phyloP scores from a whole-genome alignment of 2,797 vertebrate species.

The Pseudocheirus occidentalis region DNA sequence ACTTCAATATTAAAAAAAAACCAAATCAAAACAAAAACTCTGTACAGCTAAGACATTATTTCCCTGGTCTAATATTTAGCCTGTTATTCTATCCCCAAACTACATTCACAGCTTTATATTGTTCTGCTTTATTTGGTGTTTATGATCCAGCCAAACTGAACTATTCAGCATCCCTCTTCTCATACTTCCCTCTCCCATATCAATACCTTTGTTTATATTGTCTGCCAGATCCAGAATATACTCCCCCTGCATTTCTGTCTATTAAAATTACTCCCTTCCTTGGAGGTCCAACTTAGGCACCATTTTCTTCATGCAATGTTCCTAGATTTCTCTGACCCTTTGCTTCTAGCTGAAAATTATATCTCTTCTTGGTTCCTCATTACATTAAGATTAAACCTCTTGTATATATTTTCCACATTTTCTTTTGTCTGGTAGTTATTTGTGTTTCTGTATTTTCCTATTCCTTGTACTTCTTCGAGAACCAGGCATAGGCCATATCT shows the following conservation, averaged over 20 bases:
- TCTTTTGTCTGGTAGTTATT: neutral
- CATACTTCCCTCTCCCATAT: neutral
- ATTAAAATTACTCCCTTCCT: neutral
- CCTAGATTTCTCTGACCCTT: neutral
- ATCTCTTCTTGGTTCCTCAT: neutral
- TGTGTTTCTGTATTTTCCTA: neutral
- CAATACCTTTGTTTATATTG: neutral
- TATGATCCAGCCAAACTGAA: neutral
- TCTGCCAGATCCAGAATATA: neutral
- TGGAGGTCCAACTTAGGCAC: neutral
- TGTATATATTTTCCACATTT: neutral
- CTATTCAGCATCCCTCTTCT: neutral
- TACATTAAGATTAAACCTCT: neutral
- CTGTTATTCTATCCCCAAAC: neutral
- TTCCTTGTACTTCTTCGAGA: neutral
- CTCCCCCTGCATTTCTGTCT: neutral
- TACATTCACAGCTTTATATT: neutral
- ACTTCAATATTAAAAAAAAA: neutral
- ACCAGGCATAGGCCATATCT: neutral
- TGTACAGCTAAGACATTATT: neutral
- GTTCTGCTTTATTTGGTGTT: neutral
- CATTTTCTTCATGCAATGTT: neutral
- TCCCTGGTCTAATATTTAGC: neutral
- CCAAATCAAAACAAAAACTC: neutral
- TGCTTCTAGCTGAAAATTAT: neutral